phyloP scores from a whole-genome alignment of 2,888 invertebrate genomes.

The Hypomecis punctinalis region DNA sequence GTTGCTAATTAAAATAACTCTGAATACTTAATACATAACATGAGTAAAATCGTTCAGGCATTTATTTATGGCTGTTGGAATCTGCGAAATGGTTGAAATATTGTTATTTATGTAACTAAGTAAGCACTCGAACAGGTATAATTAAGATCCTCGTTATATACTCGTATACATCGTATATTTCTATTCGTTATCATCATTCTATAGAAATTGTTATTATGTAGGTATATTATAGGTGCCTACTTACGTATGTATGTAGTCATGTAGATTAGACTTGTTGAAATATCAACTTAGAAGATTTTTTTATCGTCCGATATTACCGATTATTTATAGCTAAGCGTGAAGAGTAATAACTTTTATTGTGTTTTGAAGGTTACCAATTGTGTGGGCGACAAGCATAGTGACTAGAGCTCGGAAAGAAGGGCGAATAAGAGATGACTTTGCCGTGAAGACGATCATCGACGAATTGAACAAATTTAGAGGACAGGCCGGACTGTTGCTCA shows the following conservation, averaged over 20 bases:
- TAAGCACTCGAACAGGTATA: conserved; percentile 9
- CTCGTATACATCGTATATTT: too few species aligned
- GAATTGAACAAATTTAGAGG: conserved; percentile 94
- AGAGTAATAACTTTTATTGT: conserved; percentile 23
- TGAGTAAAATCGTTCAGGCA: conserved; percentile 1
- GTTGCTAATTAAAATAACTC: conserved; percentile 5
- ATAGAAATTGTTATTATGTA: too few species aligned
- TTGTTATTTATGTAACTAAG: conserved; percentile 10
- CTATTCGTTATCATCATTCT: too few species aligned
- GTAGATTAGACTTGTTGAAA: conserved; percentile 22
- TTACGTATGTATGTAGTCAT: neutral
- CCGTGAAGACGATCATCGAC: conserved; percentile 95
- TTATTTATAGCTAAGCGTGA: conserved; percentile 18
- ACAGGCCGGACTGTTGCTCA: conserved; percentile 90
- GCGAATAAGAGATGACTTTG: conserved; percentile 95
- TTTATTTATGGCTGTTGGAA: conserved; percentile 4
- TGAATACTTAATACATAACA: neutral
- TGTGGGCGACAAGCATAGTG: conserved; percentile 96
- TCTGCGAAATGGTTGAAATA: conserved; percentile 22
- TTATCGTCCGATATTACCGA: conserved; percentile 19
- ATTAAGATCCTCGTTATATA: conserved; percentile 1
- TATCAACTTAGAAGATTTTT: conserved; percentile 15
- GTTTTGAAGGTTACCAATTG: conserved; percentile 89
- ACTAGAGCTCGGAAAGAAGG: conserved; percentile 96
- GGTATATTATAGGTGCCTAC: too few species aligned